phyloP scores from a whole-genome alignment of 2,797 vertebrate species.

The Mycteria americana region DNA sequence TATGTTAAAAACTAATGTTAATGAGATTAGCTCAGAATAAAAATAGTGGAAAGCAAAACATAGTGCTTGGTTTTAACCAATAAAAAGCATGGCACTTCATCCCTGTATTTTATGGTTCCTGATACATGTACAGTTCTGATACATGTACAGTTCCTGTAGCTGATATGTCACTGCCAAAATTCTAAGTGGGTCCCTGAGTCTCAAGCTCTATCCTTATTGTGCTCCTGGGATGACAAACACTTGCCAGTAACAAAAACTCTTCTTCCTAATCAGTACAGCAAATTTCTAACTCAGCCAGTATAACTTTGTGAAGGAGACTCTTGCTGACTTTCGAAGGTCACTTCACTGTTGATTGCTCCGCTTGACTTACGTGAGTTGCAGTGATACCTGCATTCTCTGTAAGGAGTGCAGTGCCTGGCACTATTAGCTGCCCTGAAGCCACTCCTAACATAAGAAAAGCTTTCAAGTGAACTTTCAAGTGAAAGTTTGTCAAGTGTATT shows the following conservation, averaged over 20 bases:
- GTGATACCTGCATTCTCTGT: neutral
- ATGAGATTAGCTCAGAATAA: neutral
- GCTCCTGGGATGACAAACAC: neutral
- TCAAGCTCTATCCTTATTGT: neutral
- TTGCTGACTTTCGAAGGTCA: neutral
- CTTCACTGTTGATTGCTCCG: neutral
- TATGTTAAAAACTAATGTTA: neutral
- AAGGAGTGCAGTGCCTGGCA: neutral
- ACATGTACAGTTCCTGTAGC: neutral
- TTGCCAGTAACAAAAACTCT: neutral
- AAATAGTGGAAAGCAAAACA: neutral
- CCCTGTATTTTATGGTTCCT: neutral
- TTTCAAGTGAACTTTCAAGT: neutral
- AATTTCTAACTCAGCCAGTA: neutral
- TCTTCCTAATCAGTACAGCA: neutral
- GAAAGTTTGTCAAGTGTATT: neutral
- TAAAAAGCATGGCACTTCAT: neutral
- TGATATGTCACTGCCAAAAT: neutral
- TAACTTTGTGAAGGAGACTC: neutral
- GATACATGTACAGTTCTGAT: neutral
- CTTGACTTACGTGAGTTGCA: neutral
- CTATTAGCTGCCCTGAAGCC: neutral
- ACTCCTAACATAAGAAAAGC: neutral
- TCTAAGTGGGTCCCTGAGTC: neutral
- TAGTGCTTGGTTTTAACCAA: neutral